phyloP scores from a whole-genome alignment of 1,140 invertebrate species.

The Carcinoscorpius rotundicauda region DNA sequence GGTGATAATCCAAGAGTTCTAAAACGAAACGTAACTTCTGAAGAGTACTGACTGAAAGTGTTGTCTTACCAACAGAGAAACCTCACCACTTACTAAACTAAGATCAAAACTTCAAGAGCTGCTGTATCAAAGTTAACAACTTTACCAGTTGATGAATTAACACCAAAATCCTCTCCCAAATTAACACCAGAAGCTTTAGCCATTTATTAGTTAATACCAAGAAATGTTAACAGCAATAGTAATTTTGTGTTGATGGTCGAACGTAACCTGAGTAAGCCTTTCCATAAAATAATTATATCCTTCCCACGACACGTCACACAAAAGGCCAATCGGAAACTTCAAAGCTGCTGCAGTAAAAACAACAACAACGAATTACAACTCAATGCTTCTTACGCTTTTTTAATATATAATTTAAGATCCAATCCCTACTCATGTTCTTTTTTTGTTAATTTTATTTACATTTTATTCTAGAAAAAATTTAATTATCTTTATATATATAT shows the following conservation, averaged over 20 bases:
- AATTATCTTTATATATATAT: slow-evolving; percentile 4
- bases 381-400: neutral
- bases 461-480: neutral
- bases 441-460: neutral
- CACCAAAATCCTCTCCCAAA: too few species aligned
- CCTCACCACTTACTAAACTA: neutral
- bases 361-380: neutral
- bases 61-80: slow-evolving; percentile 4
- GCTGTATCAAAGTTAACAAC: too few species aligned
- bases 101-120: slow-evolving; percentile 1
- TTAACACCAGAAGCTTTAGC: too few species aligned
- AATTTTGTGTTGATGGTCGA: too few species aligned
- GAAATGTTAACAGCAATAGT: too few species aligned
- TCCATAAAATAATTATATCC: too few species aligned
- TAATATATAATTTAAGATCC: neutral
- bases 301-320: too few species aligned
- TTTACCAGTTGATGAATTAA: too few species aligned
- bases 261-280: too few species aligned
- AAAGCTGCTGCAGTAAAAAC: too few species aligned
- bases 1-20: neutral
- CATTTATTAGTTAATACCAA: too few species aligned
- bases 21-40: neutral
- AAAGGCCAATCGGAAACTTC: too few species aligned
- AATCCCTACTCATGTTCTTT: neutral
- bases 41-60: neutral